Evolutionary conservation across 2,888 invertebrate species (phyloP), one percentile per base, ranked within the genome.

Genomic region (Lamproptera curius): DNA sequence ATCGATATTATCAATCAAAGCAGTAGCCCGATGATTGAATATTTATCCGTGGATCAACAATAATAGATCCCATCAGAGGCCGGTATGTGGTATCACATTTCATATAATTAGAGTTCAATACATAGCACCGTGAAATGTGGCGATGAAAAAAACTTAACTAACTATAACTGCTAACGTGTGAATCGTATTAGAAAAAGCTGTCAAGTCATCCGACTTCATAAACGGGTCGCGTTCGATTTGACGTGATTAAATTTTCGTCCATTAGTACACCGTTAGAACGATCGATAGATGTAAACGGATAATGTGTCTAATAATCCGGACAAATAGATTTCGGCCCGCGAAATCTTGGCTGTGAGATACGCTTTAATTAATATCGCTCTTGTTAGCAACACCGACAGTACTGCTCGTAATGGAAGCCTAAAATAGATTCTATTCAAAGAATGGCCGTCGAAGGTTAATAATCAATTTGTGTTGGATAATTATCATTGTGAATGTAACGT

Each of bases 131-230:
- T 87, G 87, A 87, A 86, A 87, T 84, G 85, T 83, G 73, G 74
- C 76, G 81, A 74, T 76, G 84, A 70, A n/a, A 87, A 87, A 86
- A 87, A 87, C 84, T 84, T 81, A 82, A 83, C 85, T 82, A 80
- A 82, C 80, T 84, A 87, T 86, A 86, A 83, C 81, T 70, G 80
- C 79, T 78, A 82, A 87, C 87, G 86, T 87, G 87, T 87, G 87
- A 87, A 87, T 84, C 85, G 85, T 86, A 87, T 87, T 85, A 87
- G 28, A 31, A 86, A 48, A 87, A 85, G 72, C 63, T 87, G 87
- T 86, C 81, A 72, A 87, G 87, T 87, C 87, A 87, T 85, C 74
- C 82, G 73, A 65, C 76, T 83, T 85, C 85, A 86, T 85, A 85
- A 87, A 84, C 84, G 84, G 79, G 79, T 87, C 77, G 81, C 85